phyloP scores from a whole-genome alignment of 1,140 invertebrate species.

The Megalopta genalis region DNA sequence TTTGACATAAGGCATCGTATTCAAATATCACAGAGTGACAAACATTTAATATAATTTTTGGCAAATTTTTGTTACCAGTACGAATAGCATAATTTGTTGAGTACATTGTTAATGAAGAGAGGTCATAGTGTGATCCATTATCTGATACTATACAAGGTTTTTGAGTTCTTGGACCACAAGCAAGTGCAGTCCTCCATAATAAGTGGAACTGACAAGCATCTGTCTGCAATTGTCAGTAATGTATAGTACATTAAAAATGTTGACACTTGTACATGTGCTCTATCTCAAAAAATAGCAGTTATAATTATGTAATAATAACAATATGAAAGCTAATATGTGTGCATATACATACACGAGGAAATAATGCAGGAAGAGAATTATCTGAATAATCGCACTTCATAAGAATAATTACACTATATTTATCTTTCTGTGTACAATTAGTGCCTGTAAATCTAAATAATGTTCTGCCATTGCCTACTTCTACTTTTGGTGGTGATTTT shows the following conservation, averaged over 20 bases:
- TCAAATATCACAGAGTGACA: slow-evolving; percentile 73
- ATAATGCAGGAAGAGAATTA: slow-evolving; percentile 59
- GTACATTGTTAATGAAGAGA: slow-evolving; percentile 66
- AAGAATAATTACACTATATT: slow-evolving; percentile 65
- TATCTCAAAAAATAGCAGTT: slow-evolving; percentile 2
- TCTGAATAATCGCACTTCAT: slow-evolving; percentile 71
- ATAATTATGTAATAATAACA: slow-evolving; percentile 8
- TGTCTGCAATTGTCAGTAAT: slow-evolving; percentile 56
- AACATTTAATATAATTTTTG: slow-evolving; percentile 72
- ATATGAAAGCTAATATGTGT: too few species aligned
- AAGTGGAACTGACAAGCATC: slow-evolving; percentile 62
- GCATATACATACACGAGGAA: slow-evolving; percentile 57
- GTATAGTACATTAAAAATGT: neutral
- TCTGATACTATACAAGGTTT: slow-evolving; percentile 66
- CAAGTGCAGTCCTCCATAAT: slow-evolving; percentile 59
- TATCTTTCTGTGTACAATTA: slow-evolving; percentile 51
- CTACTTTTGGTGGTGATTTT: slow-evolving; percentile 62
- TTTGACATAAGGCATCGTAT: slow-evolving; percentile 57
- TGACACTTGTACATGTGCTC: too few species aligned
- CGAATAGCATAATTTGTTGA: slow-evolving; percentile 72
- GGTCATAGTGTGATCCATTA: slow-evolving; percentile 65
- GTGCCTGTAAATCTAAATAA: slow-evolving; percentile 70
- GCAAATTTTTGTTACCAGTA: slow-evolving; percentile 37
- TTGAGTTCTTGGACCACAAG: slow-evolving; percentile 54
- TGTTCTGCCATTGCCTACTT: slow-evolving; percentile 50